Conservation (phyloP, 2,797 vertebrate species). For the Sebastes elongatus region DNA sequence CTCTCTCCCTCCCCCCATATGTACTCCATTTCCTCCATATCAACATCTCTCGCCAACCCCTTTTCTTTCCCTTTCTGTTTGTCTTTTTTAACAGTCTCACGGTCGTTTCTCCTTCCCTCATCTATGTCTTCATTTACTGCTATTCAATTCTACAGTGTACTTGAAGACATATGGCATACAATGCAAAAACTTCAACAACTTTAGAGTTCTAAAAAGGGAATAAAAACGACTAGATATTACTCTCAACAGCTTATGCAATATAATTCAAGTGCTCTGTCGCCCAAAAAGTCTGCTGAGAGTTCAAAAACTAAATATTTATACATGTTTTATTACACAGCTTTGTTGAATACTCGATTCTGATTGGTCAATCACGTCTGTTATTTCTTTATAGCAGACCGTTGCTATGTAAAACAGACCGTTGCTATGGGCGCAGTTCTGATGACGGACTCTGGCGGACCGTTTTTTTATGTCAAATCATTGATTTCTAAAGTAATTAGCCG, state of each 20-base stretch:
- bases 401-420: too few relatives aligned
- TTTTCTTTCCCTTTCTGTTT: not conserved
- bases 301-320: conserved; percentile 6
- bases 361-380: too few relatives aligned
- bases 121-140: not conserved
- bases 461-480: accelerated
- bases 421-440: too few relatives aligned
- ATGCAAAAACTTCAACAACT: not conserved
- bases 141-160: not conserved
- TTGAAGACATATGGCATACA: not conserved
- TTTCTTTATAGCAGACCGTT: too few relatives aligned
- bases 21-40: not conserved
- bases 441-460: too few relatives aligned
- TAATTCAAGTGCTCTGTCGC: not conserved
- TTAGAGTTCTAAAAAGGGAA: not conserved
- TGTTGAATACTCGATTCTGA: too few relatives aligned
- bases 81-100: not conserved
- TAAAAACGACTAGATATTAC: not conserved
- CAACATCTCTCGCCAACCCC: not conserved
- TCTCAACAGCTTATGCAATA: not conserved
- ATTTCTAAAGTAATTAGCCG: too few relatives aligned
- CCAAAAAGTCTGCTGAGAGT: not conserved
- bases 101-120: not conserved
- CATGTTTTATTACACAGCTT: not conserved
- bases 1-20: not conserved